A percentile compares a stretch with the other conserved stretches of the same genome.
Evolutionary conservation across 2,113 vertebrate genomes (phyloP).

Genomic region (Riparia riparia): DNA sequence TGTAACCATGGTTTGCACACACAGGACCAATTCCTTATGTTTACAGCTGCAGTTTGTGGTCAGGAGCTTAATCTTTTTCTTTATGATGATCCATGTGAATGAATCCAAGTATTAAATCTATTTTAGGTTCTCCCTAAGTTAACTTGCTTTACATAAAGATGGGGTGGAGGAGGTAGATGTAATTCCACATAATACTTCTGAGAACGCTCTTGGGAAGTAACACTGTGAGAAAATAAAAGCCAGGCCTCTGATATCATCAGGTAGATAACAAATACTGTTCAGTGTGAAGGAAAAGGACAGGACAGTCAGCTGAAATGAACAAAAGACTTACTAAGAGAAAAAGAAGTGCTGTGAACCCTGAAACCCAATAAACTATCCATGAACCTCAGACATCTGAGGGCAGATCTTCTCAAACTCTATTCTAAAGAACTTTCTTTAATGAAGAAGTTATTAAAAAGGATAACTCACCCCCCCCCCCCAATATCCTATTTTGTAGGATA

Average conservation of each 20-base stretch:
- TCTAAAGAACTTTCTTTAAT: neutral
- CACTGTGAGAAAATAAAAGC: neutral
- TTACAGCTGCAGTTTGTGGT: neutral
- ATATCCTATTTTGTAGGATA: neutral
- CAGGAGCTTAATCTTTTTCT: neutral
- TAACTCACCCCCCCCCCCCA: rapidly evolving
- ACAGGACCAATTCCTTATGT: neutral
- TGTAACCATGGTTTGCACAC: rapidly evolving
- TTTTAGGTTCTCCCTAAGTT: neutral
- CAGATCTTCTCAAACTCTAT: neutral
- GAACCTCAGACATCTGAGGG: neutral
- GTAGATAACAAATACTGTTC: neutral
- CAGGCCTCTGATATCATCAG: neutral
- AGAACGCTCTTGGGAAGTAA: neutral
- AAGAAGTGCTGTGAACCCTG: neutral
- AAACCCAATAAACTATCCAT: neutral
- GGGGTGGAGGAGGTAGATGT: neutral
- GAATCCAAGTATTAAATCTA: neutral
- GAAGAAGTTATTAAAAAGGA: neutral
- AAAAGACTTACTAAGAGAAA: neutral
- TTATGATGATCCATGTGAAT: neutral
- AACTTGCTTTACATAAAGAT: neutral
- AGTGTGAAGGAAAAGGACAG: neutral
- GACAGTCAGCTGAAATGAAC: neutral
- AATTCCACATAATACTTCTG: neutral